Conservation (phyloP, 2,888 invertebrate species). For the Hypselothyrea guttata region DNA sequence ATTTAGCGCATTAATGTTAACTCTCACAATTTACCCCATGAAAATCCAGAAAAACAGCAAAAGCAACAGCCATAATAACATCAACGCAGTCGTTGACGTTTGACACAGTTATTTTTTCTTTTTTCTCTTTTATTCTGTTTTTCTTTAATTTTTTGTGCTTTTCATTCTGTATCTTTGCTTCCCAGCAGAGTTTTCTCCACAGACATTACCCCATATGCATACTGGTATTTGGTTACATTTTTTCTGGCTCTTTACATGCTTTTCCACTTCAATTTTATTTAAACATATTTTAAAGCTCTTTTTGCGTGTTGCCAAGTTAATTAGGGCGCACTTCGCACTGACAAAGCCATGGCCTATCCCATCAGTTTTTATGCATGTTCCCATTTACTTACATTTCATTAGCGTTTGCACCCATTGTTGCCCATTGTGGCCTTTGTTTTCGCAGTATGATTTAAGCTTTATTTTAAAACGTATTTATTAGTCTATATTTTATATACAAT, state of each 20-base stretch:
- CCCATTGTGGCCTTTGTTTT: conserved; percentile 28
- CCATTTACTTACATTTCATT: conserved; percentile 39
- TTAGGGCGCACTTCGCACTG: conserved; percentile 54
- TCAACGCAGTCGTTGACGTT: conserved; percentile 66
- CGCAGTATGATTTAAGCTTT: too few species aligned
- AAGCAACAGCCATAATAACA: conserved; percentile 26
- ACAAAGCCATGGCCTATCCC: conserved; percentile 59
- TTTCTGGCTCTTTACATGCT: conserved; percentile 56
- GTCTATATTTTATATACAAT: too few species aligned
- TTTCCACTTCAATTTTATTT: conserved; percentile 64
- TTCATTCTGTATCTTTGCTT: conserved; percentile 41
- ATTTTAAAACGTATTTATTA: too few species aligned
- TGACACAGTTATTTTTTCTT: conserved; percentile 58
- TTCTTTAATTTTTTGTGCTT: conserved; percentile 16
- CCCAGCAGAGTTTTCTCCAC: conserved; percentile 59
- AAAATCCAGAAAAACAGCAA: conserved; percentile 38
- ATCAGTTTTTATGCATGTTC: conserved; percentile 35
- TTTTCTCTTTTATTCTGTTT: conserved; percentile 1
- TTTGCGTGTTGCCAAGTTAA: conserved; percentile 62
- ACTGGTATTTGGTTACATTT: conserved; percentile 34
- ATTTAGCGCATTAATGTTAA: conserved; percentile 70
- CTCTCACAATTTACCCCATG: conserved; percentile 68
- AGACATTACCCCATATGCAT: conserved; percentile 48
- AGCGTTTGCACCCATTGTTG: conserved; percentile 6
- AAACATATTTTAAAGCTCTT: conserved; percentile 65